phyloP scores from a whole-genome alignment of 2,113 vertebrate genomes.

The Tragelaphus buxtoni region DNA sequence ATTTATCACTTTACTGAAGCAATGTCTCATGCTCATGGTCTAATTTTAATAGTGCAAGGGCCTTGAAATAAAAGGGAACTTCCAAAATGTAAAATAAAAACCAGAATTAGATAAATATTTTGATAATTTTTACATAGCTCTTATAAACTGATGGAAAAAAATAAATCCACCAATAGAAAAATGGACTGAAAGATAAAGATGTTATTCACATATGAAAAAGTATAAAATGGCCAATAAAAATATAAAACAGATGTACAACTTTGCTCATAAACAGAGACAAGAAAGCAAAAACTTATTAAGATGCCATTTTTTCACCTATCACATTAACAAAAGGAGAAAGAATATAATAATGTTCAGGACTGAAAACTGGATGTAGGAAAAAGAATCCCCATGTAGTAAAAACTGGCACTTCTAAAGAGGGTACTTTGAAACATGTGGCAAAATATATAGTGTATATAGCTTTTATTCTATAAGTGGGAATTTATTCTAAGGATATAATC shows the following conservation, averaged over 20 bases:
- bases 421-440: background rate
- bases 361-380: background rate
- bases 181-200: background rate
- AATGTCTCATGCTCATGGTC: background rate
- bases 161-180: background rate
- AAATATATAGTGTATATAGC: background rate
- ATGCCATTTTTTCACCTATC: background rate
- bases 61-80: background rate
- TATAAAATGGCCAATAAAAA: background rate
- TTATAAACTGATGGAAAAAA: background rate
- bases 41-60: background rate
- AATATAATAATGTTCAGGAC: background rate
- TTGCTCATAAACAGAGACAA: background rate
- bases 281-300: background rate
- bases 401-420: background rate
- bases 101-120: background rate
- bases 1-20: background rate
- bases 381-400: background rate
- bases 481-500: background rate
- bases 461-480: background rate
- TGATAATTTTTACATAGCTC: background rate
- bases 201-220: background rate
- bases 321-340: background rate
- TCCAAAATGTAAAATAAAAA: conserved; percentile 14
- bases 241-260: background rate